These are phyloP conservation scores for Chloroceryle inda DNA, from an alignment of 2,797 vertebrate genomes.

Conservation along the genomic window DNA sequence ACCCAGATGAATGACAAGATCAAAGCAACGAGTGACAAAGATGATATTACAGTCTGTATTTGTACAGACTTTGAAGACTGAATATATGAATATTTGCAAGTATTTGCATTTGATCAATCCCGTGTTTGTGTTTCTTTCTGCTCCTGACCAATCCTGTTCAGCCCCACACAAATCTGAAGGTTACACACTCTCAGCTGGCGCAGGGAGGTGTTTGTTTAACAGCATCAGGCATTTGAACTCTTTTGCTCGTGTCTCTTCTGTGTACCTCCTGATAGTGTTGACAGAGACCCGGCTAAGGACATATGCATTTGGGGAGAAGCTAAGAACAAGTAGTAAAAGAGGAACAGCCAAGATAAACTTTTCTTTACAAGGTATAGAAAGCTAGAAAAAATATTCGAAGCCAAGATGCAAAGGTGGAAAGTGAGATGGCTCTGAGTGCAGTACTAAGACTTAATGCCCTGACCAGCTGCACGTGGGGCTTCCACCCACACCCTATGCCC, in stretches of 20 bases:
- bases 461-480: background rate
- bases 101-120: conserved; percentile 68
- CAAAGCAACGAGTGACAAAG: conserved; percentile 65
- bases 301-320: background rate
- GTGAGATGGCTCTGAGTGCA: background rate
- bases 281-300: background rate
- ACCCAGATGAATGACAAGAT: conserved; percentile 67
- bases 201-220: conserved; percentile 5
- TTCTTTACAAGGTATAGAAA: background rate
- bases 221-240: background rate
- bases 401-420: background rate
- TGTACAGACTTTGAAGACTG: conserved; percentile 65
- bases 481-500: background rate
- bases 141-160: conserved; percentile 40
- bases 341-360: background rate
- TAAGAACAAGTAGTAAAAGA: background rate
- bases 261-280: background rate
- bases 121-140: conserved; percentile 28
- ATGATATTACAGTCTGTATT: conserved; percentile 60
- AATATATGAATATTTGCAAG: conserved; percentile 71
- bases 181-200: background rate
- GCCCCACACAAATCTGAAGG: conserved; percentile 19
- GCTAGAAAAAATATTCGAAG: background rate
- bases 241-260: background rate
- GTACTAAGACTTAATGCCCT: background rate